Conservation (phyloP, 2,797 vertebrate genomes). For the Leuciscus waleckii region DNA sequence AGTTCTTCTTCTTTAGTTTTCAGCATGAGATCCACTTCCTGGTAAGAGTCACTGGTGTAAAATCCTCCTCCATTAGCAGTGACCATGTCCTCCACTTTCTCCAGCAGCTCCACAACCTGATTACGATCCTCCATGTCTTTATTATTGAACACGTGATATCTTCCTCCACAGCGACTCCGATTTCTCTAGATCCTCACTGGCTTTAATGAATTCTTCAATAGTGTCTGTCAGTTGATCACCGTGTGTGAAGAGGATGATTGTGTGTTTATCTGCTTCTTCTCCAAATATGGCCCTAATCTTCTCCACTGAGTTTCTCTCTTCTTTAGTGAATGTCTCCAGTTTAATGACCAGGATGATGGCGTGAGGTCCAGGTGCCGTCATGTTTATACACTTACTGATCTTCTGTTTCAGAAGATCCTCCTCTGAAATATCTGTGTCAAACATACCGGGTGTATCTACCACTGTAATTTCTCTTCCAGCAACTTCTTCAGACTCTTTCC, state of each 20-base stretch:
- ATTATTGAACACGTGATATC: constrained; percentile 57
- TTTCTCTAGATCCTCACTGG: constrained; percentile 10
- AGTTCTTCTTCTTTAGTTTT: constrained; percentile 34
- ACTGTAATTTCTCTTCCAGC: constrained; percentile 31
- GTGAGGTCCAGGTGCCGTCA: constrained; percentile 60
- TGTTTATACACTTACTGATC: constrained; percentile 58
- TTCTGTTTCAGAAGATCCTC: not conserved
- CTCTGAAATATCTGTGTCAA: too few relatives aligned
- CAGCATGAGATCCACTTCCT: constrained; percentile 32
- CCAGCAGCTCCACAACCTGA: constrained; percentile 55
- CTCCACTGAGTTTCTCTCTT: not conserved
- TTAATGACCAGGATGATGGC: constrained; percentile 61
- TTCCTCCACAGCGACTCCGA: constrained; percentile 13
- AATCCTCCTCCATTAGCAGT: constrained; percentile 1
- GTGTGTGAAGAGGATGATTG: constrained; percentile 51
- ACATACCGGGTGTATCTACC: too few relatives aligned
- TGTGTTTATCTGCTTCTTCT: constrained; percentile 52
- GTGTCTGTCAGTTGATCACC: too few relatives aligned
- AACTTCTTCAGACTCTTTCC: constrained; percentile 28
- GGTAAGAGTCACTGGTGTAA: constrained; percentile 55
- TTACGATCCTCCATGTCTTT: not conserved
- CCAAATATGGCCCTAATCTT: constrained; percentile 59
- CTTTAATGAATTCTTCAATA: too few relatives aligned
- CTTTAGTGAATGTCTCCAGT: constrained; percentile 3
- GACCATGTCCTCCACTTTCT: constrained; percentile 56